Conservation (phyloP, 2,888 invertebrate genomes). For the Philaethria dido region DNA sequence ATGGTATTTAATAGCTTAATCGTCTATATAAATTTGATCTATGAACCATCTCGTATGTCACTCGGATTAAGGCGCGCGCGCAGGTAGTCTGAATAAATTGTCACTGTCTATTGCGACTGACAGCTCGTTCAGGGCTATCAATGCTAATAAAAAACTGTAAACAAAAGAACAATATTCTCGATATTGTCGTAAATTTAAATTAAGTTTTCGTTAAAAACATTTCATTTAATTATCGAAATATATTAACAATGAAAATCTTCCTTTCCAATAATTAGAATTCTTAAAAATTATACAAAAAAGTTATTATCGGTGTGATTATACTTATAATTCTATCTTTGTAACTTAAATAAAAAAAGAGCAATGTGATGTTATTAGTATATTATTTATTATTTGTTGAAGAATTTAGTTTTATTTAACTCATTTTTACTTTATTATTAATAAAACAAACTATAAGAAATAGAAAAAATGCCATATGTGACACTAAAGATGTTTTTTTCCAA, state of each 20-base stretch:
- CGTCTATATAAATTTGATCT: conserved; percentile 51
- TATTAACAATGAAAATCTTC: too few species aligned
- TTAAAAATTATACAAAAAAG: too few species aligned
- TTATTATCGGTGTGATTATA: too few species aligned
- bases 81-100: conserved; percentile 83
- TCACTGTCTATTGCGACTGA: conserved; percentile 74
- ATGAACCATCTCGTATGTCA: conserved; percentile 69
- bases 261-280: too few species aligned
- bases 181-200: not conserved
- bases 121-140: conserved; percentile 66
- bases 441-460: not conserved
- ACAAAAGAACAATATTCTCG: not conserved
- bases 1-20: conserved; percentile 18
- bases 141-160: conserved; percentile 13
- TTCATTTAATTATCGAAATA: too few species aligned
- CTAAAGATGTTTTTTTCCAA: not conserved
- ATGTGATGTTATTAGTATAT: not conserved
- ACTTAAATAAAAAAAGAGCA: too few species aligned
- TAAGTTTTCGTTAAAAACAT: too few species aligned
- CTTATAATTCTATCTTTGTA: too few species aligned
- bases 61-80: conserved; percentile 77
- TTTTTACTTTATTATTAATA: not conserved
- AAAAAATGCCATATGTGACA: not conserved
- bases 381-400: not conserved
- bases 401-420: too few species aligned